Base-by-base conservation (phyloP, 1,140 invertebrate genomes). In the Manduca sexta region DNA sequence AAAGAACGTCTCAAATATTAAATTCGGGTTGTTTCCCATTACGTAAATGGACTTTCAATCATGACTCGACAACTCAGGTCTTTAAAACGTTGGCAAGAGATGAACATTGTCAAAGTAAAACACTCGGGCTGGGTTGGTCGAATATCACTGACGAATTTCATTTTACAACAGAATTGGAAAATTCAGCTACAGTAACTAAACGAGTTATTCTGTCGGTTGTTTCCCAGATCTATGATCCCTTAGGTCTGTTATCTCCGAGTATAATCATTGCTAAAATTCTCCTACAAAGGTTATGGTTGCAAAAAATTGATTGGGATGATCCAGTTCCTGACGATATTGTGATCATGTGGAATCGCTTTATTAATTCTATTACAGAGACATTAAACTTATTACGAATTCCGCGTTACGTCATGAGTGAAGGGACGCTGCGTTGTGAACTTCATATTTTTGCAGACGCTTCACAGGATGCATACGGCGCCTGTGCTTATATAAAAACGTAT, bases 91-190 rank as follows among this genome's bases (percentile, higher is more conserved):
- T 51, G 12, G n/a, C 33, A 18, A 42, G 57, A 3, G 55, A 35
- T 2, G 46, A 50, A 13, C 7, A 49, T 34, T 14, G 26, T n/a
- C 46, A 42, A 3, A 38, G 16, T 38, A 70, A 73, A 58, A 62
- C 56, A 6, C 38, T 74, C 18, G 66, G 69, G 1, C 44, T 68
- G 17, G 53, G 58, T 4, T 69, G 62, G 64, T 21, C 37, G 15
- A 53, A 57, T 17, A 14, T 34, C n/a, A 40, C 38, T 1, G 62
- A 69, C 43, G 34, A 62, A 12, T 59, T 70, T 42, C 26, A 62
- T 48, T 68, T 64, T 43, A 51, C 48, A 4, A 15, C 48, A 38
- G 45, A 45, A 33, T 17, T 43, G 37, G 31, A 40, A 18, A 26
- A 21, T 7, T 8, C 13, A 15, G 12, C 6, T 5, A 13, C 10